phyloP scores from a whole-genome alignment of 2,113 vertebrate genomes.

The Carassius gibelio region DNA sequence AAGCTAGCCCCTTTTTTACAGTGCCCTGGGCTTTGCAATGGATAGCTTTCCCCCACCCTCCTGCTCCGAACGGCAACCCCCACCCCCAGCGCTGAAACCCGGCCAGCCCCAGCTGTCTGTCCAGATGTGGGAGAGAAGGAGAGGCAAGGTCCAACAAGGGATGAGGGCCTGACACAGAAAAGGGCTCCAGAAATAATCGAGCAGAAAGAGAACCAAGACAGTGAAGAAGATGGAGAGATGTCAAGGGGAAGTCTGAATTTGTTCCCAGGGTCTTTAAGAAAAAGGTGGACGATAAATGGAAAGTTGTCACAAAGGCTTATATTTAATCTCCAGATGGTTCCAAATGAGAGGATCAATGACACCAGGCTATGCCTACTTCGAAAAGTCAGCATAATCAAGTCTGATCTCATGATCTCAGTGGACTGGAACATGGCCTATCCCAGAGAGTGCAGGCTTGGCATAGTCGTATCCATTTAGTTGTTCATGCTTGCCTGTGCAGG shows the following conservation, averaged over 20 bases:
- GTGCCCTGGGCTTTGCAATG: constrained; percentile 97
- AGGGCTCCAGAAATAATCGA: constrained; percentile 32
- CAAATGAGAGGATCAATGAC: constrained; percentile 21
- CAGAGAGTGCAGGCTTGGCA: background rate
- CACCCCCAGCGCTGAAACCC: constrained; percentile 90
- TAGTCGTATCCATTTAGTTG: constrained; percentile 23
- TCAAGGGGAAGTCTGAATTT: constrained; percentile 28
- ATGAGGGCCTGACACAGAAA: constrained; percentile 58
- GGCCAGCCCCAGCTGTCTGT: constrained; percentile 98
- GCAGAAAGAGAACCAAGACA: constrained; percentile 56
- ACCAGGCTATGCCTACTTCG: background rate
- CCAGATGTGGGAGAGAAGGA: constrained; percentile 89
- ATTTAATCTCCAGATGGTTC: background rate
- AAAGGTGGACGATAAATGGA: constrained; percentile 37
- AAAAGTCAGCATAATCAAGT: background rate
- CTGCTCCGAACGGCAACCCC: constrained; percentile 50
- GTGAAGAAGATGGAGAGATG: constrained; percentile 43
- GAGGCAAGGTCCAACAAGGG: constrained; percentile 62
- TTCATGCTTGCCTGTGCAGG: constrained; percentile 59
- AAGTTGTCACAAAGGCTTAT: background rate
- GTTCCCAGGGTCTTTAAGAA: constrained; percentile 4
- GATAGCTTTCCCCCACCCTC: constrained; percentile 90
- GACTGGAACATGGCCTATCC: constrained; percentile 14
- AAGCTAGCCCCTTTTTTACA: constrained; percentile 66
- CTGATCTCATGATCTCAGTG: constrained; percentile 7